Percentiles rank a stretch among this genome's conserved stretches.
These are phyloP conservation scores for Isurus oxyrinchus DNA, from an alignment of 2,113 vertebrate genomes.

Conservation along the genomic window DNA sequence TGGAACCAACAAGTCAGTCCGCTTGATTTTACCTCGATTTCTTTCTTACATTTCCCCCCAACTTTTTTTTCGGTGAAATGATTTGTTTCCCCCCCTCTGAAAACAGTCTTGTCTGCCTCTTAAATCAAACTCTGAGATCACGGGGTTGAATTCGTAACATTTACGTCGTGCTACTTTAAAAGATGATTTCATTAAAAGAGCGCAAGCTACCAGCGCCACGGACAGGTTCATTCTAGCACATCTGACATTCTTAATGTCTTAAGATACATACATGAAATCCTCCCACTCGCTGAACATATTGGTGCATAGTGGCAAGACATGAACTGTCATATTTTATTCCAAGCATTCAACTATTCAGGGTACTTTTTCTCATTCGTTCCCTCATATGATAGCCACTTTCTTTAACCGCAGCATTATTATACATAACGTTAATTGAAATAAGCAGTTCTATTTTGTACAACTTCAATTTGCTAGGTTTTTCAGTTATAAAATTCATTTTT, in stretches of 20 bases:
- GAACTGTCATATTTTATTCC: not conserved
- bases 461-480: not conserved
- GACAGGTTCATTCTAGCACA: not conserved
- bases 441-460: not conserved
- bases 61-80: conserved; percentile 4
- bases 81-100: not conserved
- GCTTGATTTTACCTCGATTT: not conserved
- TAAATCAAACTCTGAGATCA: conserved; percentile 30
- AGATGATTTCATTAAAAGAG: conserved; percentile 25
- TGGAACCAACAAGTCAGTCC: not conserved
- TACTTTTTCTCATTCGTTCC: not conserved
- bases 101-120: conserved; percentile 13
- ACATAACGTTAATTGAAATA: not conserved
- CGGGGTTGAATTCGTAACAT: conserved; percentile 29
- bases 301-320: not conserved
- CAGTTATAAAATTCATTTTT: not conserved
- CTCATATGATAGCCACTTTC: not conserved
- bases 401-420: not conserved
- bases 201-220: not conserved
- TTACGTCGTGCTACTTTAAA: conserved; percentile 26
- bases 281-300: not conserved
- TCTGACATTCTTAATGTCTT: not conserved
- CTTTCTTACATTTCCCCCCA: not conserved
- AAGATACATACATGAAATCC: not conserved
- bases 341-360: not conserved